Evolutionary conservation across 2,113 vertebrate genomes (phyloP), one percentile per base, ranked within the genome.

Genomic region (Seriola rivoliana): DNA sequence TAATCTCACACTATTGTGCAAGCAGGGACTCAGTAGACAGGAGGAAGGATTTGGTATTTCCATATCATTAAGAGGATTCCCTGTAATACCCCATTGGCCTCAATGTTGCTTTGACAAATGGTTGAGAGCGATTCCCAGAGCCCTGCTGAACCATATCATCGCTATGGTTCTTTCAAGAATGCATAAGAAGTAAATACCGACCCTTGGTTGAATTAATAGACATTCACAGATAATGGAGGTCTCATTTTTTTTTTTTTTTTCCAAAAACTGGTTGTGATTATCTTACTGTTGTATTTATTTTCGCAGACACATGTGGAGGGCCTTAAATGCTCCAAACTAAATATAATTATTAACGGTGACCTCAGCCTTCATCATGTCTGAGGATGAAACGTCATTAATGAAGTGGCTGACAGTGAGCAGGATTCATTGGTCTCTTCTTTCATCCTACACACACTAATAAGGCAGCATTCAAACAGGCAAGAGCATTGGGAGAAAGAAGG

Each of bases 51-150:
- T 93, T 92, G 54, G 59, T 42, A 91, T 93, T 91, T 91, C 85
- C 90, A 93, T 93, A 87, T 89, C 85, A 95, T 93, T 93, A 95
- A 90, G 86, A 91, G 91, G 90, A 94, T 93, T 93, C 88, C 67
- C 86, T 52, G 48, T 93, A 95, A 95, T 93, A 92, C 90, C 87
- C 80, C 75, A 85, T 81, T 93, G 92, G 86, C 94, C 93, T 95
- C 77, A 77, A 93, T 93, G 89, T 89, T 86, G 74, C 84, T 80
- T 78, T 85, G 85, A 88, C 79, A 91, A 90, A 89, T 76, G 70
- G 79, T 78, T 80, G 77, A 83, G 78, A 92, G 88, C 3, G 2
- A 90, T 85, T 92, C 75, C 68, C 16, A 55, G 60, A 78, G 81
- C 81, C 89, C 74, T 77, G 65, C 70, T 75, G 42, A 80, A 81